Evolutionary conservation across 1,140 invertebrate species (phyloP), one percentile per base, ranked within the genome.

Genomic region (Antheraea pernyi): DNA sequence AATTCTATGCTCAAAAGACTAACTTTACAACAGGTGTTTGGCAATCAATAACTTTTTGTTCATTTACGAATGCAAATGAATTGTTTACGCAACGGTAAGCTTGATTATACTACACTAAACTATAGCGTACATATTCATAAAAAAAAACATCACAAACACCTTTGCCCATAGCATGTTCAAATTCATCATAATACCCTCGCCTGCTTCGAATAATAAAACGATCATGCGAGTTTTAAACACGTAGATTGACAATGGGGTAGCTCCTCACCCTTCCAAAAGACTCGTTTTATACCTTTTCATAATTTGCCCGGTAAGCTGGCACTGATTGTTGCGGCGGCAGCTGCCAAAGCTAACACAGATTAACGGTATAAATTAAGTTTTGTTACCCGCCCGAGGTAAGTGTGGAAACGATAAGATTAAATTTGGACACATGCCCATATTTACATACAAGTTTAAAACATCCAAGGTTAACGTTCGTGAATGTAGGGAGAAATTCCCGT

Each of bases 221-320:
- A 76, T 83, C 82, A 82, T 83, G 88, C 82, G 74, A 88, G 80
- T 83, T 81, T 82, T 79, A 79, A 80, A 84, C 82, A 85, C 80
- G 82, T 78, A 82, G 74, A 78, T 80, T 80, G 70, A 84, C 80
- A 82, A 80, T 85, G 76, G 86, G 88, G 86, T 88, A 80, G 83
- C 84, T 89, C 88, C 84, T 89, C 88, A 91, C 90, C 90, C 90
- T 88, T 88, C 82, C 74, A 68, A 72, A 71, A 76, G 79, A 88
- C 86, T 88, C 88, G 88, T 91, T 91, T 92, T 91, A 92, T 84
- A 83, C 86, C 84, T 90, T 92, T 92, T 91, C 89, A 92, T 89
- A 90, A 91, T 90, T 92, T 85, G 82, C 81, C 80, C 81, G 80
- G 76, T 88, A 89, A 89, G 88, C 87, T 89, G 84, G 68, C 88